Evolutionary conservation across 2,113 vertebrate species (phyloP), one percentile per base, ranked within the genome.

Genomic region (Pterocles burchelli): DNA sequence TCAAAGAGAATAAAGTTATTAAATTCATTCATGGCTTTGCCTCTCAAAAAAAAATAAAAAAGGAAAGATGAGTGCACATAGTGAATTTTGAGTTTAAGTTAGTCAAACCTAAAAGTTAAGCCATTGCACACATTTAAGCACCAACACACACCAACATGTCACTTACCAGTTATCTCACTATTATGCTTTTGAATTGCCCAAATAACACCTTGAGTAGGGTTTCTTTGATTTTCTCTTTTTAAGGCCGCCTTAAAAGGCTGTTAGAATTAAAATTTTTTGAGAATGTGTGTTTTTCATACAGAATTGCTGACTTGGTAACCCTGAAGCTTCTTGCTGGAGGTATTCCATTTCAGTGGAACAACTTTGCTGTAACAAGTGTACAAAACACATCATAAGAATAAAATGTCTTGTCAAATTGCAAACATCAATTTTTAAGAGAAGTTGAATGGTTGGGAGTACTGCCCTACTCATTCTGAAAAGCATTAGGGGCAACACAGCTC

Each of bases 141-240:
- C 5, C 0, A 2, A 43, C 34, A 72, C 26, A 54, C 3, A 51
- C 24, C 31, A 45, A 22, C 16, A 43, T 0, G 0, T 34, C 46
- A 54, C 19, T 85, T 73, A 54, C 15, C 29, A 57, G 20, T 25
- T 51, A 9, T 57, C 34, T 80, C 41, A 24, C 17, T 84, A 28
- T 49, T 51, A n/a, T 34, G 34, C 5, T 51, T 89, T 67, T 57
- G 25, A 75, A 54, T 75, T 81, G 28, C 51, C 34, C 38, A 78
- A 66, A 51, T 34, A 26, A 68, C 19, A 94, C 3, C n/a, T 34
- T 51, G 11, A 73, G 8, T 34, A 49, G 13, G 31, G 17, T 43
- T 90, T 88, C 33, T 9, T 11, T 65, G 21, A 51, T 4, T 83
- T 91, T 67, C 7, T 72, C 52, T 78, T 16, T 25, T 57, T 67